These are phyloP conservation scores for Scolanthus callimorphus DNA, from an alignment of 92 coral and sea anemone species.

Conservation along the genomic window DNA sequence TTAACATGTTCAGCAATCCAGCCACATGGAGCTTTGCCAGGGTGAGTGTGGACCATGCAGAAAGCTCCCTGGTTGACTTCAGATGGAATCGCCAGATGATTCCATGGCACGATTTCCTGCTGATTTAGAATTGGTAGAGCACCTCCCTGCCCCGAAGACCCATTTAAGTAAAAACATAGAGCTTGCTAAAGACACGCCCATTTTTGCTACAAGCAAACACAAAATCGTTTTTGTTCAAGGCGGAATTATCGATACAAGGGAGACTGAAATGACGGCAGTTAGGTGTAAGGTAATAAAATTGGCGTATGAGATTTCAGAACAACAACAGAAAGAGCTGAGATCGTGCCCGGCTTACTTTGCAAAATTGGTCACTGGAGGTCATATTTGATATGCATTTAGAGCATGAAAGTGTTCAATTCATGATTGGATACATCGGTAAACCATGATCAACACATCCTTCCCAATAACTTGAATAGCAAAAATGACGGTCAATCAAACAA, in stretches of 20 bases:
- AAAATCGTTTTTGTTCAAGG: constrained; percentile 22
- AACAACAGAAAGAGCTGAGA: constrained; percentile 16
- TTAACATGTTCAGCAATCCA: constrained; percentile 36
- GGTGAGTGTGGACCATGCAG: constrained; percentile 29
- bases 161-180: constrained; percentile 33
- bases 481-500: too few species aligned
- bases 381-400: too few species aligned
- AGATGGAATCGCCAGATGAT: constrained; percentile 21
- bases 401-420: too few species aligned
- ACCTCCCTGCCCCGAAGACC: constrained; percentile 55
- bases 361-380: too few species aligned
- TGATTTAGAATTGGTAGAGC: constrained; percentile 40
- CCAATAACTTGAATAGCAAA: not conserved
- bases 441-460: not conserved
- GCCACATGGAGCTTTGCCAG: constrained; percentile 41
- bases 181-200: constrained; percentile 34
- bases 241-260: constrained; percentile 25
- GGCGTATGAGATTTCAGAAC: constrained; percentile 18
- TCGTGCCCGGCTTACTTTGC: constrained; percentile 32
- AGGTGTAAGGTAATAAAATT: constrained; percentile 21
- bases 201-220: constrained; percentile 45
- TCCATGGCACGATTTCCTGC: constrained; percentile 42
- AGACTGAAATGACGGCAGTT: constrained; percentile 51
- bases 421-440: too few species aligned
- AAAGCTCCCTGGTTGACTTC: constrained; percentile 45